Conservation (phyloP, 2,888 invertebrate genomes). For the Biston betularia region DNA sequence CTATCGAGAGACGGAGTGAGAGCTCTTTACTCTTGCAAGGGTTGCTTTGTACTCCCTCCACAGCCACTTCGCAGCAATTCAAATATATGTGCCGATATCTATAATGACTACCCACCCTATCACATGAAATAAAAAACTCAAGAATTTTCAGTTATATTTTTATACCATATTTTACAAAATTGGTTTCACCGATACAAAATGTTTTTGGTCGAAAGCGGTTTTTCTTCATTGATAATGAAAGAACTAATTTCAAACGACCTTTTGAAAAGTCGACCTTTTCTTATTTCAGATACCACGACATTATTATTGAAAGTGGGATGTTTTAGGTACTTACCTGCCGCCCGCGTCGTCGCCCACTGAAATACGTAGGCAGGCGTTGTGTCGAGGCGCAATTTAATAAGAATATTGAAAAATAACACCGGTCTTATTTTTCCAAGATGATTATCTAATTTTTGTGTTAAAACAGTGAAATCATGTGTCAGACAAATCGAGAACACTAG, state of each 20-base stretch:
- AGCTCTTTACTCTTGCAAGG: slow-evolving; percentile 75
- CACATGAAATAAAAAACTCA: not conserved
- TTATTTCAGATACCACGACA: slow-evolving; percentile 9
- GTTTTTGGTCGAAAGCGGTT: not conserved
- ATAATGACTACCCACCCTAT: slow-evolving; percentile 7
- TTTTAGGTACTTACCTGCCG: not conserved
- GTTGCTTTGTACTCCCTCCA: slow-evolving; percentile 76
- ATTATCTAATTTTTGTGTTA: slow-evolving; percentile 2
- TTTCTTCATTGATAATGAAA: slow-evolving; percentile 9
- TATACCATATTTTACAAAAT: not conserved
- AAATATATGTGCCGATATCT: slow-evolving; percentile 10
- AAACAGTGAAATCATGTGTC: slow-evolving; percentile 24
- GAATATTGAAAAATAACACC: slow-evolving; percentile 29
- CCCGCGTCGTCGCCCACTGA: slow-evolving; percentile 2
- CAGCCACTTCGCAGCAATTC: slow-evolving; percentile 65
- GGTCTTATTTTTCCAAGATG: slow-evolving; percentile 10
- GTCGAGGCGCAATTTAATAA: slow-evolving; percentile 12
- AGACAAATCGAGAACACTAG: slow-evolving; percentile 38
- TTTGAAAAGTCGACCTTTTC: slow-evolving; percentile 19
- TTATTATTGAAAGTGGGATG: slow-evolving; percentile 9
- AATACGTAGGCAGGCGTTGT: slow-evolving; percentile 3
- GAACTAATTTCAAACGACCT: slow-evolving; percentile 17
- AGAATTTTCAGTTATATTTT: not conserved
- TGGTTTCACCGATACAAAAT: not conserved
- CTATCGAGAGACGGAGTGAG: slow-evolving; percentile 76